A percentile compares a stretch with the other conserved stretches of the same genome.
Conservation (phyloP, 2,797 vertebrate genomes). For the Phataginus tetradactyla region DNA sequence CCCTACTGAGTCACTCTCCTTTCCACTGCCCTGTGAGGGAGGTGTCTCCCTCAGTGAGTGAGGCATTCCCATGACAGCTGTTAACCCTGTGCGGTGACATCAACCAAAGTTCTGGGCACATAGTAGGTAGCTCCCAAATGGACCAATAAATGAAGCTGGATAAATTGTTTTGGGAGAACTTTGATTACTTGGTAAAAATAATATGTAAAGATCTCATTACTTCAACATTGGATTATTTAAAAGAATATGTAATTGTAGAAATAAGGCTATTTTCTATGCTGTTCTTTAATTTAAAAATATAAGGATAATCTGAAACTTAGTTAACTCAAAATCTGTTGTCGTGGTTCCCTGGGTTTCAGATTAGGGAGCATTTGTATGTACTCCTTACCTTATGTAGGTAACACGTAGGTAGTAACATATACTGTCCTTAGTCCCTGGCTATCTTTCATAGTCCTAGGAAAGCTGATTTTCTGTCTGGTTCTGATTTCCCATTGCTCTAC, state of each 20-base stretch:
- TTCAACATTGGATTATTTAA: neutral
- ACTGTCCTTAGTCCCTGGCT: neutral
- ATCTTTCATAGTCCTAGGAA: constrained; percentile 9
- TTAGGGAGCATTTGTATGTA: neutral
- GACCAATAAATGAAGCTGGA: neutral
- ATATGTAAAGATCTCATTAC: neutral
- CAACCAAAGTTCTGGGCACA: neutral
- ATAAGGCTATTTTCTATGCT: neutral
- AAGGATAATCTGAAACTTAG: neutral
- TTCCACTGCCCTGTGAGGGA: neutral
- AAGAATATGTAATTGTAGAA: neutral
- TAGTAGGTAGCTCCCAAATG: neutral
- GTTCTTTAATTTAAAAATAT: neutral
- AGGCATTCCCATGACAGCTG: neutral
- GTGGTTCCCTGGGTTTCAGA: neutral
- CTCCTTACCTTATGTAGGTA: too few species aligned
- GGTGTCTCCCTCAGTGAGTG: neutral
- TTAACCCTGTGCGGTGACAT: neutral
- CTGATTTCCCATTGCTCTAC: neutral
- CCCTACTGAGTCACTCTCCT: neutral
- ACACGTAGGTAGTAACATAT: too few species aligned
- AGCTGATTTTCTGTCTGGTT: neutral
- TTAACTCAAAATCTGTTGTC: neutral
- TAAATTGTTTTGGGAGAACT: neutral
- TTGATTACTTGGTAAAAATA: neutral